A percentile compares a stretch with the other conserved stretches of the same genome.
Evolutionary conservation across 2,113 vertebrate species (phyloP).

Genomic region (Monarcha castaneiventris): DNA sequence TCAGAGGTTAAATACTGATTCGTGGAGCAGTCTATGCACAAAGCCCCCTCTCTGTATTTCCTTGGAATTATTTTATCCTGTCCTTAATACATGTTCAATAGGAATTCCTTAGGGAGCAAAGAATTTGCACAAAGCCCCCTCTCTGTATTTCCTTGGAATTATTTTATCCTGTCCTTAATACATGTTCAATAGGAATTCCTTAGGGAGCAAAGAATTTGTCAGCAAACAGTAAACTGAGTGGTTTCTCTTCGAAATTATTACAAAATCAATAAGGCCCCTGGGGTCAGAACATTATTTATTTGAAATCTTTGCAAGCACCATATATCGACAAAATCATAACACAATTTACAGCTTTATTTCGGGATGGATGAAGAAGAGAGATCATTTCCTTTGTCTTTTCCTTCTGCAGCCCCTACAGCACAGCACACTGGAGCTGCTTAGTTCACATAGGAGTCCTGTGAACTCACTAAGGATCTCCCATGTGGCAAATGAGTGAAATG

Average conservation of each 20-base stretch:
- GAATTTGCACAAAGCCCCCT: constrained; percentile 43
- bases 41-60: constrained; percentile 30
- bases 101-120: constrained; percentile 38
- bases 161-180: constrained; percentile 51
- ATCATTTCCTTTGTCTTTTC: background rate
- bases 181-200: constrained; percentile 34
- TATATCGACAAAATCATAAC: constrained; percentile 44
- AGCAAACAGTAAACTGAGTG: constrained; percentile 51
- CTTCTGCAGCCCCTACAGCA: background rate
- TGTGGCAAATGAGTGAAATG: accelerated
- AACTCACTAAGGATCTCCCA: background rate
- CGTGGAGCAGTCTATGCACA: background rate
- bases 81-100: constrained; percentile 43
- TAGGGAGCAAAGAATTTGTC: constrained; percentile 57
- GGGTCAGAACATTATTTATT: constrained; percentile 57
- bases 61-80: constrained; percentile 44
- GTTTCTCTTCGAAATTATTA: constrained; percentile 66
- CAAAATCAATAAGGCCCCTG: constrained; percentile 64
- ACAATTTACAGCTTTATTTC: background rate
- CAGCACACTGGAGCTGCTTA: background rate
- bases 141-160: constrained; percentile 38
- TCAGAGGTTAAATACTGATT: constrained; percentile 76
- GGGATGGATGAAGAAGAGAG: background rate
- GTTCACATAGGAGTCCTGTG: background rate
- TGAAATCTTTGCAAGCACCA: constrained; percentile 38